Conservation (phyloP, 1,140 invertebrate species). For the Drosophila nannoptera region DNA sequence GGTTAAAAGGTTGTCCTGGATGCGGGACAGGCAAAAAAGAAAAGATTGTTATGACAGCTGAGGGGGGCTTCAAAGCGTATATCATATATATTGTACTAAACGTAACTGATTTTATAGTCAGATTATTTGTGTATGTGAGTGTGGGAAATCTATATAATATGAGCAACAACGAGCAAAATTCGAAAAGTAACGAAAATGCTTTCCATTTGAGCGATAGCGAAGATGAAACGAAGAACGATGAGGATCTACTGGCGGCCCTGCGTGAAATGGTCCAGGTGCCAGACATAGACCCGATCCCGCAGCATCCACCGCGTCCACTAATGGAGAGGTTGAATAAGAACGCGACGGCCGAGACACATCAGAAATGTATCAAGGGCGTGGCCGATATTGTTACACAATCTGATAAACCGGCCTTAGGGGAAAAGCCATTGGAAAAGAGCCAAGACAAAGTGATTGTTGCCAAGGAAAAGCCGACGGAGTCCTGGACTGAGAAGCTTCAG, state of each 20-base stretch:
- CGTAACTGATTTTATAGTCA: slow-evolving; percentile 62
- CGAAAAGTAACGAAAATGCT: neutral
- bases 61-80: slow-evolving; percentile 17
- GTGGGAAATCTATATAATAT: slow-evolving; percentile 6
- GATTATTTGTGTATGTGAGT: neutral
- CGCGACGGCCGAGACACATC: neutral
- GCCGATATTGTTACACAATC: neutral
- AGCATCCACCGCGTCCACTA: no score
- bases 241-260: slow-evolving; percentile 42
- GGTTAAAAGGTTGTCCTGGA: slow-evolving; percentile 48
- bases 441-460: neutral
- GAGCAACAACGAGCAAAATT: slow-evolving; percentile 1
- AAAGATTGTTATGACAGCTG: neutral
- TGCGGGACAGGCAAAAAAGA: neutral
- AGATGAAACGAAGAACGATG: slow-evolving; percentile 41
- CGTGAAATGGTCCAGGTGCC: slow-evolving; percentile 46
- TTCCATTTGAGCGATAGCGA: neutral
- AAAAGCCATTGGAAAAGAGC: neutral
- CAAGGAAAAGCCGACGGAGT: neutral
- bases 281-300: slow-evolving; percentile 31
- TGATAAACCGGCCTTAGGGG: neutral
- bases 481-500: neutral
- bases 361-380: neutral
- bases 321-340: slow-evolving; percentile 2
- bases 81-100: slow-evolving; percentile 6